Evolutionary conservation across 2,888 invertebrate species (phyloP), one percentile per base, ranked within the genome.

Genomic region (Lasioglossum oenotherae): DNA sequence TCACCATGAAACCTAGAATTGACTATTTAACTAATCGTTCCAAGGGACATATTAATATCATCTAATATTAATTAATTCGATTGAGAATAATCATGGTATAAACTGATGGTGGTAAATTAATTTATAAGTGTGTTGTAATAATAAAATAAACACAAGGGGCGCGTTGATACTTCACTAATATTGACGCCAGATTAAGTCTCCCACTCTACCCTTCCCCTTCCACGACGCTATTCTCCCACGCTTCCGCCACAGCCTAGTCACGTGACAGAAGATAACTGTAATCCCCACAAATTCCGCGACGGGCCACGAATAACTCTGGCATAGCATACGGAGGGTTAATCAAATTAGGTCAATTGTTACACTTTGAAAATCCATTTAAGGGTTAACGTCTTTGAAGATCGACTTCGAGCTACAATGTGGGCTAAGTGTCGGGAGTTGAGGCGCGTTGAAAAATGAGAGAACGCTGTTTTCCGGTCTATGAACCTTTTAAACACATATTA

Each of bases 401-500:
- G 23, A 57, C 12, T n/a, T 72, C 5, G 31, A 75, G 75, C 27
- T 1, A 60, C 27, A 71, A 67, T n/a, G 64, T 41, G 23, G 53
- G 69, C 19, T 53, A 64, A 31, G 31, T 64, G 6, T 64, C 64
- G 64, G 64, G 14, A 16, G 19, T 38, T 23, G 35, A 23, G 67
- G 23, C 35, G 44, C 31, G 46, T 72, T 67, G 67, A 67, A 35
- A 27, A 23, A 23, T 4, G 57, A 74, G 72, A 67, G 74, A 80
- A 53, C 57, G 73, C 81, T 81, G 78, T 90, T 85, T 86, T 77
- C 80, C 81, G 80, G 80, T 67, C 80, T 81, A 35, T 76, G 76
- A 88, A 88, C 88, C 86, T 69, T 69, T 88, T 74, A 83, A 83
- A 75, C 81, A 69, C 81, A 31, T 72, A 82, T 78, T 85, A 88